phyloP scores from a whole-genome alignment of 2,113 vertebrate genomes.

The Typhlomys cinereus region DNA sequence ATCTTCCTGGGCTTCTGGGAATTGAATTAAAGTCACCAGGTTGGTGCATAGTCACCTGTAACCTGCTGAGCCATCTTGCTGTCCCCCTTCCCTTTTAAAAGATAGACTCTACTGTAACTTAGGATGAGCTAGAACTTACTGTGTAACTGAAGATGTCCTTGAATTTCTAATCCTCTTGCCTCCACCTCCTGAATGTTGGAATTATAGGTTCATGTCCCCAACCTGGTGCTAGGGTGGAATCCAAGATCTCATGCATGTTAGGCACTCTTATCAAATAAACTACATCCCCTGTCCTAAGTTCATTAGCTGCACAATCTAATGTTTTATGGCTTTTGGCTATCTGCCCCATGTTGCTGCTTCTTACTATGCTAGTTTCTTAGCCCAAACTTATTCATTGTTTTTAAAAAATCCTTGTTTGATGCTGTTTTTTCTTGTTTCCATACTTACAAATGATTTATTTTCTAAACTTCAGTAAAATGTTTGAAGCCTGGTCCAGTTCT shows the following conservation, averaged over 20 bases:
- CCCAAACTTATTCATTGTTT: slow-evolving; percentile 25
- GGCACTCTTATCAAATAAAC: background rate
- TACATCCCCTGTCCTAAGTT: background rate
- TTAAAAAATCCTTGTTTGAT: slow-evolving; percentile 10
- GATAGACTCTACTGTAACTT: background rate
- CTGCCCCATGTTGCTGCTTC: slow-evolving; percentile 2
- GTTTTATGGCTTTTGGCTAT: background rate
- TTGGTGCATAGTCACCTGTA: too few species aligned
- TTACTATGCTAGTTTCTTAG: background rate
- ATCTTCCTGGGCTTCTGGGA: too few species aligned
- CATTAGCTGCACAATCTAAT: background rate
- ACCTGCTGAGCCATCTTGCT: too few species aligned
- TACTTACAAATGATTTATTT: slow-evolving; percentile 5
- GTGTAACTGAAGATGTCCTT: background rate
- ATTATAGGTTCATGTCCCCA: too few species aligned
- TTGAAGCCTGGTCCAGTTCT: background rate
- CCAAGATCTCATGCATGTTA: background rate
- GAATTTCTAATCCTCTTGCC: background rate
- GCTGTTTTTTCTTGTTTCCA: background rate
- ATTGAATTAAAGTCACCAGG: too few species aligned
- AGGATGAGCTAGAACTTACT: background rate
- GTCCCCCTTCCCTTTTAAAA: too few species aligned
- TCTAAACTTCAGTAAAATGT: background rate
- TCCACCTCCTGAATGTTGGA: background rate
- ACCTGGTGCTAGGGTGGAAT: background rate